Conservation (phyloP, 2,888 invertebrate genomes). For the Osmoderma eremita region DNA sequence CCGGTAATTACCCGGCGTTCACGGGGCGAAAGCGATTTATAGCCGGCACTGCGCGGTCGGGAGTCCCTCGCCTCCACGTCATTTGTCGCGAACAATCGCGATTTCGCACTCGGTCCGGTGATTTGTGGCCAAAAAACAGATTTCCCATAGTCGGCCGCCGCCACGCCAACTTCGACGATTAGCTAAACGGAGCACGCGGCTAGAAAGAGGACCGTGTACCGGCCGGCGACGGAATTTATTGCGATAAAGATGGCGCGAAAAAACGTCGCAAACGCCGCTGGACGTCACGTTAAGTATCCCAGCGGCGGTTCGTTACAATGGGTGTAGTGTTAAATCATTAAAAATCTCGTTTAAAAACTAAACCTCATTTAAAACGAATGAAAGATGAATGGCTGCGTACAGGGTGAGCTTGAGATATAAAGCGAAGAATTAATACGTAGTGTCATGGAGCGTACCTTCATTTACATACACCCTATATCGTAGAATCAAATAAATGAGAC, state of each 20-base stretch:
- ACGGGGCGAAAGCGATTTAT: constrained; percentile 57
- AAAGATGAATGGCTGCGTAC: too few relatives aligned
- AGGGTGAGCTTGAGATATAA: too few relatives aligned
- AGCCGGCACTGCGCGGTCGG: constrained; percentile 54
- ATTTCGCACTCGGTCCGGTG: constrained; percentile 56
- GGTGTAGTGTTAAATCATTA: not conserved
- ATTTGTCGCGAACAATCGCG: constrained; percentile 59
- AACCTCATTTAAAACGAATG: too few relatives aligned
- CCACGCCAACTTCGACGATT: constrained; percentile 55
- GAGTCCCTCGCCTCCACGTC: constrained; percentile 57
- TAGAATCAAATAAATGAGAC: too few relatives aligned
- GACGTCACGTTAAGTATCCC: too few relatives aligned
- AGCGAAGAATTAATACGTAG: too few relatives aligned
- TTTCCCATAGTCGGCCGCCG: constrained; percentile 51
- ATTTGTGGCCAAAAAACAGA: constrained; percentile 58
- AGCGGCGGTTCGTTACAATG: too few relatives aligned
- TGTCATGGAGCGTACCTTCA: too few relatives aligned
- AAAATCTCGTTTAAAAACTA: too few relatives aligned
- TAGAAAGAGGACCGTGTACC: too few relatives aligned
- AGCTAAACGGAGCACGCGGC: constrained; percentile 57
- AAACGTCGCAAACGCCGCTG: too few relatives aligned
- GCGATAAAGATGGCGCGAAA: constrained; percentile 36
- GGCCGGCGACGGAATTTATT: constrained; percentile 54
- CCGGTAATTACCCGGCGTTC: constrained; percentile 58
- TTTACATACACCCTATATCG: too few relatives aligned